Base-by-base conservation (phyloP, 2,888 invertebrate genomes). In the Xanthia togata region DNA sequence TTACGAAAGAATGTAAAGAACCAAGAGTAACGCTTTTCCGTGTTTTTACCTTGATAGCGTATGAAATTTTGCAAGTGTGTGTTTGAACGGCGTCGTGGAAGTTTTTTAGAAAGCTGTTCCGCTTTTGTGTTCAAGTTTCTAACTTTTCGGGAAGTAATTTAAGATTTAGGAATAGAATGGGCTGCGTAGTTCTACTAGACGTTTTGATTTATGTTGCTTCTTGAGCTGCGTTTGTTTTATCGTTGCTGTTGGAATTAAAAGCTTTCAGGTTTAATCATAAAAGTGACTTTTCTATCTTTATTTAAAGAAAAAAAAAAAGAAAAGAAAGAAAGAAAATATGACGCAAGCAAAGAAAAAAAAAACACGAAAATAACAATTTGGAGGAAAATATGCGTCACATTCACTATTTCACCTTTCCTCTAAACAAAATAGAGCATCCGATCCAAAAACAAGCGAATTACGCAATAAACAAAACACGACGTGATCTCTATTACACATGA, bases 1-100 rank as follows among this genome's bases (percentile, higher is more conserved):
- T 89, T 89, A 84, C 88, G 81, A 92, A 92, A 90, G 89, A 92
- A 91, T 91, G 87, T 85, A 75, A 88, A 84, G 85, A 88, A 84
- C 79, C 83, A 80, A 77, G 73, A 80, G 78, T 76, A 82, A 85
- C 86, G 81, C 80, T 87, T 82, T 89, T 87, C 81, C 85, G 60
- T 81, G 85, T 82, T 83, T 81, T 84, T 73, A 85, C 86, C 79
- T 88, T 88, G 80, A 84, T 82, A 87, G 75, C 78, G 81, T 79
- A 86, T 86, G 75, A 86, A 84, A 88, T 86, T 89, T 89, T 74
- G 75, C 82, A 81, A 79, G 81, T 72, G 70, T 72, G 70, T 65
- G 57, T 67, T 86, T 82, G 63, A 77, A 53, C 62, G 70, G 76
- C 65, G 83, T 31, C 41, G 83, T 73, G 60, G 47, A 75, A 85